phyloP scores from a whole-genome alignment of 2,113 vertebrate genomes.

The Uria lomvia region DNA sequence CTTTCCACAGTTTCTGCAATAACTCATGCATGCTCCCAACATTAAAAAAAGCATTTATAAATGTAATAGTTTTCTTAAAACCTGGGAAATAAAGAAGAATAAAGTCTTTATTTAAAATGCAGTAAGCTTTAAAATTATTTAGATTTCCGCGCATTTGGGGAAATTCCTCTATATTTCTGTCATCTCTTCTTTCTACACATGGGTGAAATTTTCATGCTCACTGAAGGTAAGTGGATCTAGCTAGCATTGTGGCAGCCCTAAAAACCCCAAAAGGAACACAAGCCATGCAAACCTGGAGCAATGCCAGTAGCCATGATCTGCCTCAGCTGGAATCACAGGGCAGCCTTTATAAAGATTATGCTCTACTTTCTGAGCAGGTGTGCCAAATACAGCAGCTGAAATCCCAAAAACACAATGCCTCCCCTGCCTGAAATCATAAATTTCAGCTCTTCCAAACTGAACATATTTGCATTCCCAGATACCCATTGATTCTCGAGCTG shows the following conservation, averaged over 20 bases:
- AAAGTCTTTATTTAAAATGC: neutral
- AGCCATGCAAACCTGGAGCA: neutral
- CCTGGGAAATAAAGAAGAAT: neutral
- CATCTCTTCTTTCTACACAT: neutral
- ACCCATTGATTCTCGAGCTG: neutral
- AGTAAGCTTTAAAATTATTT: neutral
- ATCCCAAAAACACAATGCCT: neutral
- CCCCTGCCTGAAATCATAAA: neutral
- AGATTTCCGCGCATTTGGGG: neutral
- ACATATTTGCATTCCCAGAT: neutral
- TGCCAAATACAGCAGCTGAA: neutral
- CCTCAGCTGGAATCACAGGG: neutral
- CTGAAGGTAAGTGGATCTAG: neutral
- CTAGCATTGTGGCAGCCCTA: neutral
- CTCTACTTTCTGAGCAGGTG: neutral
- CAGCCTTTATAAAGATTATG: neutral
- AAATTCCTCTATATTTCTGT: neutral
- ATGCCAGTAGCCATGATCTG: neutral
- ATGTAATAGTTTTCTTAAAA: neutral
- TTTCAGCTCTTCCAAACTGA: neutral
- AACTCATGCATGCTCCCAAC: neutral
- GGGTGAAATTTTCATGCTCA: neutral
- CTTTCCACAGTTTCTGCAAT: neutral
- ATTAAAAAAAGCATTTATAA: neutral
- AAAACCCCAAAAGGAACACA: neutral